Percentiles rank a stretch among this genome's conserved stretches.
Evolutionary conservation across 2,888 invertebrate species (phyloP).

Genomic region (Autographa gamma): DNA sequence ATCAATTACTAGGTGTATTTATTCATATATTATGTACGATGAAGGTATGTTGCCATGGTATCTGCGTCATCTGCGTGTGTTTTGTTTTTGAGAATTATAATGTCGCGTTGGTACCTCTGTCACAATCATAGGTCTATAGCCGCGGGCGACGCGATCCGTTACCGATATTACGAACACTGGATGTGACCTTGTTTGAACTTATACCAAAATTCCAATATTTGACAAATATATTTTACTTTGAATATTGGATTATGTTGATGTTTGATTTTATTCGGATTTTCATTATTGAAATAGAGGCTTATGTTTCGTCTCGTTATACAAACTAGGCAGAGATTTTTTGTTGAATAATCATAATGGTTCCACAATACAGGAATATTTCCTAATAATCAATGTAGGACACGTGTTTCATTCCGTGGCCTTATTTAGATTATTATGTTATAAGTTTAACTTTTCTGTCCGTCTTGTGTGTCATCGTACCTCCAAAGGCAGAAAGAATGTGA

Average conservation of each 20-base stretch:
- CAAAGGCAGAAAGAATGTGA: no score
- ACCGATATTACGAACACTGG: slow-evolving; percentile 30
- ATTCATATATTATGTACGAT: no score
- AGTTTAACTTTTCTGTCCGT: no score
- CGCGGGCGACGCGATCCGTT: slow-evolving; percentile 38
- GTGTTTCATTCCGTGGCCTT: no score
- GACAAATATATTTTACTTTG: background rate
- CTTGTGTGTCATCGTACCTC: no score
- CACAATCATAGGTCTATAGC: slow-evolving; percentile 54
- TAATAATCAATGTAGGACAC: background rate
- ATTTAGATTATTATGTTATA: no score
- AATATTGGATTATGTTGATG: background rate
- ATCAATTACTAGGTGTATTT: no score
- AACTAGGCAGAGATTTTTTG: no score
- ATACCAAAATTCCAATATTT: background rate
- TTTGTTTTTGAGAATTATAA: slow-evolving; percentile 21
- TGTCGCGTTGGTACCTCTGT: slow-evolving; percentile 45
- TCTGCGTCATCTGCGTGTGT: slow-evolving; percentile 15
- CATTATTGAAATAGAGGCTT: background rate
- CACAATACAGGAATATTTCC: background rate
- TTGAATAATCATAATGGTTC: background rate
- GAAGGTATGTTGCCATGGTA: slow-evolving; percentile 7
- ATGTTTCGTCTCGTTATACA: no score
- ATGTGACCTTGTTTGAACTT: slow-evolving; percentile 15
- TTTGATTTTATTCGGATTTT: background rate